phyloP scores from a whole-genome alignment of 2,888 invertebrate species.

The Agrilus mali region DNA sequence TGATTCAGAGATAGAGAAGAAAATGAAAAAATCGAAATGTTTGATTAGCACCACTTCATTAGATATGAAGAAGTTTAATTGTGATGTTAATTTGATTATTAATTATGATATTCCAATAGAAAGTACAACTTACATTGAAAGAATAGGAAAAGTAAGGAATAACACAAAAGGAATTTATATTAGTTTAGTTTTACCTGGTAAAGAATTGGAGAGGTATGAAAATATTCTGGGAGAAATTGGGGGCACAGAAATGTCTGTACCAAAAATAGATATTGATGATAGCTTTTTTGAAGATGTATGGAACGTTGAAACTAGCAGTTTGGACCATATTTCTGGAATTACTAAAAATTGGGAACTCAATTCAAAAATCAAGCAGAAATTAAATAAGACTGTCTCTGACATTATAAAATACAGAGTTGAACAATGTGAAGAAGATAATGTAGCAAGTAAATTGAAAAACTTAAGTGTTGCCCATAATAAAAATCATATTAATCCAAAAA shows the following conservation, averaged over 20 bases:
- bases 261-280: slow-evolving; percentile 33
- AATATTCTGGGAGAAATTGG: slow-evolving; percentile 45
- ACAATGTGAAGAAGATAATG: too few relatives aligned
- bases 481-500: too few relatives aligned
- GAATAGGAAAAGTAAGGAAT: slow-evolving; percentile 90
- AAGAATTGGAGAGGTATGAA: slow-evolving; percentile 47
- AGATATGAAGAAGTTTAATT: too few relatives aligned
- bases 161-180: slow-evolving; percentile 76
- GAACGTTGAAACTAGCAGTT: slow-evolving; percentile 17
- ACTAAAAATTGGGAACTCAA: slow-evolving; percentile 12
- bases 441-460: too few relatives aligned
- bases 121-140: slow-evolving; percentile 77
- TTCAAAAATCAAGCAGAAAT: slow-evolving; percentile 9
- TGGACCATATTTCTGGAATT: slow-evolving; percentile 21
- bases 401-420: slow-evolving; percentile 1
- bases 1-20: too few relatives aligned
- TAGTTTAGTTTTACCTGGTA: slow-evolving; percentile 54
- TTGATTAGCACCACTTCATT: too few relatives aligned
- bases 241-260: slow-evolving; percentile 37
- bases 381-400: slow-evolving; percentile 4
- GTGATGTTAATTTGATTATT: slow-evolving; percentile 79
- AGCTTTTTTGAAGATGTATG: slow-evolving; percentile 23
- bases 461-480: too few relatives aligned
- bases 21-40: too few relatives aligned
- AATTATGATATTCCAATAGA: slow-evolving; percentile 80